Evolutionary conservation across 2,888 invertebrate species (phyloP).

Genomic region (Pachymerium ferrugineum): DNA sequence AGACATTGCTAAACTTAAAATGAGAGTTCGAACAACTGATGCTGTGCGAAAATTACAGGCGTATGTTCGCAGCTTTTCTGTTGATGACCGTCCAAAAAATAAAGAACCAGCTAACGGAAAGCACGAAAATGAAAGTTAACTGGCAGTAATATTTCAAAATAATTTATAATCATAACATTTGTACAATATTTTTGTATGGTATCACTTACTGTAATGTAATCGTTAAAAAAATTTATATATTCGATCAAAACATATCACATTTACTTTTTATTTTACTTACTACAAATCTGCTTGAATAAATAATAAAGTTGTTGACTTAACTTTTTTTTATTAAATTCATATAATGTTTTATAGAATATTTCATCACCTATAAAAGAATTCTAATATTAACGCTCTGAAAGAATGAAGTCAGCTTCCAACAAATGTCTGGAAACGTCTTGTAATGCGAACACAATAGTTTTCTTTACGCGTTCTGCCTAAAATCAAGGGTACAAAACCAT

Average conservation of each 20-base stretch:
- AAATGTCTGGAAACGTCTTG: too few species aligned
- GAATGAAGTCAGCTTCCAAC: too few species aligned
- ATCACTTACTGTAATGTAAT: background rate
- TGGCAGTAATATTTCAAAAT: too few species aligned
- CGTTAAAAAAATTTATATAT: background rate
- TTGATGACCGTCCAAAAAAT: too few species aligned
- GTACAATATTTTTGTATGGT: background rate
- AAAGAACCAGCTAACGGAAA: background rate
- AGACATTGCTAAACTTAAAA: constrained; percentile 34
- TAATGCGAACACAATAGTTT: too few species aligned
- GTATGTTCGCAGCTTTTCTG: constrained; percentile 34
- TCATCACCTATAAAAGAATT: background rate
- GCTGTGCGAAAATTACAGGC: constrained; percentile 30
- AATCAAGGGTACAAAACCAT: too few species aligned
- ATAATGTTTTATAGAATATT: background rate
- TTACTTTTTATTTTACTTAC: background rate
- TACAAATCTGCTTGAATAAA: background rate
- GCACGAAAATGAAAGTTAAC: background rate
- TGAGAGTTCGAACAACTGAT: constrained; percentile 32
- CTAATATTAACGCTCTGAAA: too few species aligned
- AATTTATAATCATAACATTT: background rate
- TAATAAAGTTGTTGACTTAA: background rate
- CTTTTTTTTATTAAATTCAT: background rate
- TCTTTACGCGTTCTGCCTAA: too few species aligned
- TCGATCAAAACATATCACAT: background rate